Conservation (phyloP, 2,888 invertebrate species). For the Agrochola litura region DNA sequence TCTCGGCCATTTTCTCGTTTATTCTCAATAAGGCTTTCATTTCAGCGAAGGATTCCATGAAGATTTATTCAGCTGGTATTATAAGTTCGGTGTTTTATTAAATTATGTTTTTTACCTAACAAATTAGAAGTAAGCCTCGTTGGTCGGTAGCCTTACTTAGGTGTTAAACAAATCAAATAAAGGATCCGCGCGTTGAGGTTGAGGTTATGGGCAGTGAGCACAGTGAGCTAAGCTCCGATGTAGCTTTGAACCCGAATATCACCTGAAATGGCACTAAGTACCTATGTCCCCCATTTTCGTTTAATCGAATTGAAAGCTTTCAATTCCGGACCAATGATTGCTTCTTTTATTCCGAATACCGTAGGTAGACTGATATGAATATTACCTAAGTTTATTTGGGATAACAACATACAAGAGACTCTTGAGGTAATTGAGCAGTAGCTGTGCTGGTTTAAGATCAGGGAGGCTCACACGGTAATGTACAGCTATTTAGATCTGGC, state of each 20-base stretch:
- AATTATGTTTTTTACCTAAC: conserved; percentile 23
- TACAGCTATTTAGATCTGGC: conserved; percentile 32
- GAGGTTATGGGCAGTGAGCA: conserved; percentile 63
- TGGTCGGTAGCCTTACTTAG: conserved; percentile 28
- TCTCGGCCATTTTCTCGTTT: conserved; percentile 66
- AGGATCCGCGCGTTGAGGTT: conserved; percentile 67
- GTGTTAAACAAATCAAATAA: conserved; percentile 61
- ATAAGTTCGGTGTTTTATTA: conserved; percentile 26
- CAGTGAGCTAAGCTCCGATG: conserved; percentile 71
- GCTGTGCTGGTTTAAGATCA: neutral
- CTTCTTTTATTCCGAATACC: conserved; percentile 48
- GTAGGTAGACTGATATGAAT: neutral
- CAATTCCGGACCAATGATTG: conserved; percentile 36
- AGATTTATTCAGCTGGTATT: conserved; percentile 54
- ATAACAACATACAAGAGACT: neutral
- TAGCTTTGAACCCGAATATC: conserved; percentile 67
- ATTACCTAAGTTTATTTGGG: conserved; percentile 12
- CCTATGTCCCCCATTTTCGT: conserved; percentile 55
- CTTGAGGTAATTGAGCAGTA: neutral
- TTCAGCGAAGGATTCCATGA: conserved; percentile 56
- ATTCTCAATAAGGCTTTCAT: conserved; percentile 68
- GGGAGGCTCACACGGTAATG: conserved; percentile 5
- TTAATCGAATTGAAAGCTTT: conserved; percentile 49
- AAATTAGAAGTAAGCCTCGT: conserved; percentile 44
- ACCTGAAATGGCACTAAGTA: conserved; percentile 65